Base-by-base conservation (phyloP, 1,140 invertebrate species). In the Bradysia coprophila region DNA sequence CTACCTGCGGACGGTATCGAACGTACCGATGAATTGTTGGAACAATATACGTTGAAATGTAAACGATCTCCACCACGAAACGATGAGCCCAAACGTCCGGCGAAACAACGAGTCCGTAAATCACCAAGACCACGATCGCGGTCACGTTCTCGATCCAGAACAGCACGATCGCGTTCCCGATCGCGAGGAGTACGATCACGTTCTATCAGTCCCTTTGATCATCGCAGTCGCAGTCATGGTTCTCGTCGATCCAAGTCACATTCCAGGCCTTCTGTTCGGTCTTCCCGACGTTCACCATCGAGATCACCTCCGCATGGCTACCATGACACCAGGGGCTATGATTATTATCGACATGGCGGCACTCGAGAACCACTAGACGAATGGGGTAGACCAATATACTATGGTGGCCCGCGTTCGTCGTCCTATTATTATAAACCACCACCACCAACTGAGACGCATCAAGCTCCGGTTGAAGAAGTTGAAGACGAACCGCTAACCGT, bases 401-500 rank as follows among this genome's bases (percentile, higher is more conserved):
- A 36, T 18, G 24, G 10, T 16, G 16, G 16, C 4, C 5, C 9
- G 18, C 36, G 10, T 20, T 4, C 15, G 21, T 10, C n/a, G 21
- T 11, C 36, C 10, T 38, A 10, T 11, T 38, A 38, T 18, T 38
- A 38, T 18, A 19, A 18, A 5, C 11, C 18, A 20, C 21, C 36
- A 19, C 6, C 6, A 28, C 36, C 11, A 8, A 10, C n/a, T 20
- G 18, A 38, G 6, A 15, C 10, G 11, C 36, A 20, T 5, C 2
- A 9, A 5, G 16, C 18, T n/a, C 36, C 36, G 18, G n/a, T 18
- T 18, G 36, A 38, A 11, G 36, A 38, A 20, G 36, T 44, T 8
- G 51, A 57, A 3, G 58, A 63, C 34, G 62, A 58, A 11, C 58
- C 48, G 0, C 47, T 67, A 22, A 73, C 75, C 24, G 60, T 85